A percentile compares a stretch with the other conserved stretches of the same genome.
Conservation (phyloP, 2,888 invertebrate genomes). For the Leptopilina drosophilae region DNA sequence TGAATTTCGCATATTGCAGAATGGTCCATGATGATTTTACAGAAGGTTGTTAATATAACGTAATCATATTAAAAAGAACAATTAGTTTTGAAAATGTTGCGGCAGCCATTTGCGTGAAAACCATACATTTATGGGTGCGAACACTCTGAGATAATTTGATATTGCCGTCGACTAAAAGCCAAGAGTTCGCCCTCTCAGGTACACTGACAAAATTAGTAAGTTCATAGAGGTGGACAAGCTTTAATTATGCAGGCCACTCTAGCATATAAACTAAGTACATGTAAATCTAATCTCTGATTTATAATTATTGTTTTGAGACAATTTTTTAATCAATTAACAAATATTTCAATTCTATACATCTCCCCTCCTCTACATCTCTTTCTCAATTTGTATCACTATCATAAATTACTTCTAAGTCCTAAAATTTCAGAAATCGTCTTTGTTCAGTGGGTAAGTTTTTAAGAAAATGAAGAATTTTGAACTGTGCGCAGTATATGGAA, state of each 20-base stretch:
- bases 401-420: no score
- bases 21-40: not conserved
- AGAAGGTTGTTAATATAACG: slow-evolving; percentile 1
- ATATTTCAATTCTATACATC: no score
- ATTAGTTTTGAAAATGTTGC: slow-evolving; percentile 11
- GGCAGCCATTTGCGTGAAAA: slow-evolving; percentile 29
- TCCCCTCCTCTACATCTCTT: no score
- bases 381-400: no score
- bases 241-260: slow-evolving; percentile 11
- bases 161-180: slow-evolving; percentile 51
- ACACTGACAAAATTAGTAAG: slow-evolving; percentile 13
- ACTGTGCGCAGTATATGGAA: no score
- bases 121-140: slow-evolving; percentile 8
- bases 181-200: slow-evolving; percentile 40
- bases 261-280: not conserved
- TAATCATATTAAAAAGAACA: slow-evolving; percentile 21
- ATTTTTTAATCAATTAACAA: slow-evolving; percentile 5
- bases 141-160: slow-evolving; percentile 50
- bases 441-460: no score
- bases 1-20: not conserved
- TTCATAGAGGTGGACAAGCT: slow-evolving; percentile 7
- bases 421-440: no score
- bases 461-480: no score
- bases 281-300: slow-evolving; percentile 7
- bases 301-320: not conserved